phyloP scores from a whole-genome alignment of 53 echinoderm and acorn worm genomes.

The Luidia sarsii region DNA sequence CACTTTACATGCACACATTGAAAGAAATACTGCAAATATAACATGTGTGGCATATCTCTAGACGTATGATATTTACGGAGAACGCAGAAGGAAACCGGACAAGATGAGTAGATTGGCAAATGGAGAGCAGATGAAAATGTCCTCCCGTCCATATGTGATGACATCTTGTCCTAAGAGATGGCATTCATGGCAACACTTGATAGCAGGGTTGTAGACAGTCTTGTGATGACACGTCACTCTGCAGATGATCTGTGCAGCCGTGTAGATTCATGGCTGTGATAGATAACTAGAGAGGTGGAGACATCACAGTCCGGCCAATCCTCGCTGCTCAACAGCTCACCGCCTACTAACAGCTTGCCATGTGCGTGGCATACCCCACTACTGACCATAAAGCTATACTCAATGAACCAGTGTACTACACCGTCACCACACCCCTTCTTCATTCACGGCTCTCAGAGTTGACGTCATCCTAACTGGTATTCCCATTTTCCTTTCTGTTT shows the following conservation, averaged over 20 bases:
- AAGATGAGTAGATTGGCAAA: too few relatives aligned
- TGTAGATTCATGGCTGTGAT: neutral
- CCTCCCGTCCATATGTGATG: too few relatives aligned
- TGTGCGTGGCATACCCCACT: constrained; percentile 6
- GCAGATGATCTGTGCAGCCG: neutral
- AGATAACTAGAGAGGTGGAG: too few relatives aligned
- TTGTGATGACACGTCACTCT: constrained; percentile 20
- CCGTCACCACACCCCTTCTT: constrained; percentile 34
- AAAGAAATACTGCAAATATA: too few relatives aligned
- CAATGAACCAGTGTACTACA: neutral
- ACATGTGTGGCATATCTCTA: too few relatives aligned
- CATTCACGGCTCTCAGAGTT: constrained; percentile 20
- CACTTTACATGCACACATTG: too few relatives aligned
- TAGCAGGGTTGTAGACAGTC: neutral
- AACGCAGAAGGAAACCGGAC: too few relatives aligned
- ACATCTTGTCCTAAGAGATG: too few relatives aligned
- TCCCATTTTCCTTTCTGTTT: neutral
- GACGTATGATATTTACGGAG: too few relatives aligned
- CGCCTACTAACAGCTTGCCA: neutral
- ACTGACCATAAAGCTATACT: constrained; percentile 5
- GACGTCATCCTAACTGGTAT: constrained; percentile 41
- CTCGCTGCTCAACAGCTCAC: neutral
- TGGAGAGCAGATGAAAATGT: too few relatives aligned
- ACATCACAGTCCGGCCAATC: too few relatives aligned
- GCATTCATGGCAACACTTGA: constrained; percentile 34